phyloP scores from a whole-genome alignment of 2,797 vertebrate genomes.

The Onychomys arenicola region DNA sequence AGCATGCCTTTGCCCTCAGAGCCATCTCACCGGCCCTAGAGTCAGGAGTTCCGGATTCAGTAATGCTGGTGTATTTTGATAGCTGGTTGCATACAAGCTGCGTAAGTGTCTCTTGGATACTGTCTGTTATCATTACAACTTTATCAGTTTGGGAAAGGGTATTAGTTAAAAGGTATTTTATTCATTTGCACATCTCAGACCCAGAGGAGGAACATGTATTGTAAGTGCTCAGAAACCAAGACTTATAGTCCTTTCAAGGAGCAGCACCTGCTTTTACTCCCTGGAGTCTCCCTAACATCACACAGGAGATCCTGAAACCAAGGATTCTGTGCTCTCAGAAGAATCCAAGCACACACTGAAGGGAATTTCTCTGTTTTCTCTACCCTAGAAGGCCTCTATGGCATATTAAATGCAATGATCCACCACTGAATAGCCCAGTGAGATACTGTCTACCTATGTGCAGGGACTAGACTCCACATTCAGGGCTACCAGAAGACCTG shows the following conservation, averaged over 20 bases:
- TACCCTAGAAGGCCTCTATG: not conserved
- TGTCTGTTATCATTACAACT: not conserved
- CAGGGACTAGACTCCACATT: not conserved
- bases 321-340: not conserved
- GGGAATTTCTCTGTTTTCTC: not conserved
- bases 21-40: not conserved
- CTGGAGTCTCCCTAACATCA: not conserved
- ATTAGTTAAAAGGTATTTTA: constrained; percentile 15
- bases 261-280: not conserved
- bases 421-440: not conserved
- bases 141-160: constrained; percentile 2
- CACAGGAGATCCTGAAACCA: not conserved
- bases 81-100: not conserved
- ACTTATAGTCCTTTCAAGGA: constrained; percentile 1
- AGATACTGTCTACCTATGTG: not conserved
- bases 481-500: not conserved
- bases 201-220: not conserved
- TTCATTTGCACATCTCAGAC: not conserved
- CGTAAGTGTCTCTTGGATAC: not conserved
- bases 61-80: not conserved
- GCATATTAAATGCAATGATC: not conserved
- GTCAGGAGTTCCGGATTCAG: not conserved
- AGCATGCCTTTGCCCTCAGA: not conserved
- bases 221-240: not conserved
- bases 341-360: not conserved